Percentiles rank a stretch among this genome's conserved stretches.
Conservation (phyloP, 2,113 vertebrate species). For the Gorsachius goisagi region DNA sequence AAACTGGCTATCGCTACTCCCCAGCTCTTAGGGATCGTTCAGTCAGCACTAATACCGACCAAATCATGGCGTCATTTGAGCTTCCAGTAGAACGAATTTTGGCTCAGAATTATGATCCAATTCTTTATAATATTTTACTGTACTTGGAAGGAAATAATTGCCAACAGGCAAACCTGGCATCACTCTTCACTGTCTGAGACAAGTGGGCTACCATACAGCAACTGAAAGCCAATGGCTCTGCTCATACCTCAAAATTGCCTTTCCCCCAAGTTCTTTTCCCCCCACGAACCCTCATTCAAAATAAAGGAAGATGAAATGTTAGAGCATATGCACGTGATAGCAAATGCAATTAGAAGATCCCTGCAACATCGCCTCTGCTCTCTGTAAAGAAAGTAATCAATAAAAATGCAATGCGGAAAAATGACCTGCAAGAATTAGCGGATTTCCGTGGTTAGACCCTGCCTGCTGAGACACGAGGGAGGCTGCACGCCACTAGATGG, state of each 20-base stretch:
- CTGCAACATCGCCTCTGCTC: neutral
- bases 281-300: neutral
- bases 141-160: neutral
- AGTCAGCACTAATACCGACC: rapidly evolving
- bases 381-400: neutral
- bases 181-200: neutral
- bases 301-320: neutral
- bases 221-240: neutral
- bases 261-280: too few species aligned
- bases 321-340: rapidly evolving
- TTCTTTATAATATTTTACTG: neutral
- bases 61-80: neutral
- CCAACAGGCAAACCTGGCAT: neutral
- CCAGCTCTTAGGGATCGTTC: neutral
- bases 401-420: rapidly evolving
- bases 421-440: rapidly evolving
- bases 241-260: too few species aligned
- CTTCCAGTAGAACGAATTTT: neutral
- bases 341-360: neutral
- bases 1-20: neutral
- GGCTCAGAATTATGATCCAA: neutral
- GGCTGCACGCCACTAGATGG: slow-evolving; percentile 18
- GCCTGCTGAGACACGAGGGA: neutral
- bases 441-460: neutral
- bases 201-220: rapidly evolving